Base-by-base conservation (phyloP, 2,113 vertebrate species). In the Lepisosteus osseus region DNA sequence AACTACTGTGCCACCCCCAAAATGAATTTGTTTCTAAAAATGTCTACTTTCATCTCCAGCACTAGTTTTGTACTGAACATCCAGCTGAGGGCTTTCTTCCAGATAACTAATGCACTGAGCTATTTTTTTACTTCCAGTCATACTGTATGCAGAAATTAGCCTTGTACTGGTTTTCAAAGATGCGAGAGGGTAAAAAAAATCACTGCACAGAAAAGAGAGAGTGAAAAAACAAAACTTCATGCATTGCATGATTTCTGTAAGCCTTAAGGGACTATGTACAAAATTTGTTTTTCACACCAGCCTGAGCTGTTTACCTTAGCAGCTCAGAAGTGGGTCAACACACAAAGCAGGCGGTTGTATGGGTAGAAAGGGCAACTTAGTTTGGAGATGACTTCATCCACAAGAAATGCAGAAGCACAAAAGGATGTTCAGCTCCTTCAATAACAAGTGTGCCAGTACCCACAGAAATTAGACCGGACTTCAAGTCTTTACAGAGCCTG, bases 301-400 rank as follows among this genome's bases (percentile, higher is more conserved):
- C 47, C 54, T 43, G 73, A 54, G 42, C 40, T 29, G 15, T 42
- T 12, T 41, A 47, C 57, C 54, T 67, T 62, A 14, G 6, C 44
- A 63, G 72, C 67, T 41, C 40, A 65, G 69, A 85, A 81, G 67
- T 83, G 79, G 84, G 82, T 83, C 84, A 84, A 56, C 43, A 15
- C 67, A 77, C 77, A 77, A 77, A 77, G 69, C 69, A 47, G 70
- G 40, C 44, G n/a, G 57, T 41, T 54, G 67, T 76, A 57, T 65
- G 69, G 42, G 66, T 55, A 51, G 68, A 67, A 72, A 73, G 51
- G 70, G 62, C 68, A 73, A 67, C 69, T 71, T 72, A 72, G 54
- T 76, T 80, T 64, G 13, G 43, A 68, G 75, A 81, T 87, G 79
- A 86, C 83, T 80, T 84, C 80, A 87, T 80, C 76, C 76, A 29